Evolutionary conservation across 2,888 invertebrate species (phyloP).

Genomic region (Nysson spinosus): DNA sequence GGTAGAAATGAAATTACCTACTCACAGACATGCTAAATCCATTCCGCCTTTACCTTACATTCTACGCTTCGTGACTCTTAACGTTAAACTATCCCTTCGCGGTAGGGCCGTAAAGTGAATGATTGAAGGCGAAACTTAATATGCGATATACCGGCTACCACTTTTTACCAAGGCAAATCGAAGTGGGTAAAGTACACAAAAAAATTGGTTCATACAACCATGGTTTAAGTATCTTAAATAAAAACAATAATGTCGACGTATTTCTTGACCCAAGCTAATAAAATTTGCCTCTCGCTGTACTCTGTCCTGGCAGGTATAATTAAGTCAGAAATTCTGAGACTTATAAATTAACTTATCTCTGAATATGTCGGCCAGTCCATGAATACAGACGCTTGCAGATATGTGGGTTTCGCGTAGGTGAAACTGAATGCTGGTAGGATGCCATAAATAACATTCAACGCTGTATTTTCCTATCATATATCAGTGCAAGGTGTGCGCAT

Average conservation of each 20-base stretch:
- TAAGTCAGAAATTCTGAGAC: slow-evolving; percentile 51
- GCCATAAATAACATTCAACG: slow-evolving; percentile 64
- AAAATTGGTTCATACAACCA: too few relatives aligned
- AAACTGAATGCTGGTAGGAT: slow-evolving; percentile 48
- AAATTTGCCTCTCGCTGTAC: not conserved
- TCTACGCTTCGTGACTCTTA: not conserved
- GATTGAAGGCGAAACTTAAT: not conserved
- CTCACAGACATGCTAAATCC: not conserved
- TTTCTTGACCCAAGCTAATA: not conserved
- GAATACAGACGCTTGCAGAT: not conserved
- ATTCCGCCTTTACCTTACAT: too few relatives aligned
- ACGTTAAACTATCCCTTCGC: not conserved
- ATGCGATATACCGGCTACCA: not conserved
- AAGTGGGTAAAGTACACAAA: too few relatives aligned
- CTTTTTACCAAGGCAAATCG: too few relatives aligned
- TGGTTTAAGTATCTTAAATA: too few relatives aligned
- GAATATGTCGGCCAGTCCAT: slow-evolving; percentile 10
- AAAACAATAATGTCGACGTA: slow-evolving; percentile 9
- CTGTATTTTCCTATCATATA: slow-evolving; percentile 62
- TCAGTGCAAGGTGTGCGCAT: slow-evolving; percentile 48
- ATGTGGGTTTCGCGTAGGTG: not conserved
- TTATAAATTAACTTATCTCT: slow-evolving; percentile 64
- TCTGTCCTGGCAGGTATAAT: slow-evolving; percentile 59
- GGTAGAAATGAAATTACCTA: not conserved
- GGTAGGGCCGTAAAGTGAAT: too few relatives aligned